These are phyloP conservation scores for Hipposideros armiger DNA, from an alignment of 2,113 vertebrate species.

Conservation along the genomic window DNA sequence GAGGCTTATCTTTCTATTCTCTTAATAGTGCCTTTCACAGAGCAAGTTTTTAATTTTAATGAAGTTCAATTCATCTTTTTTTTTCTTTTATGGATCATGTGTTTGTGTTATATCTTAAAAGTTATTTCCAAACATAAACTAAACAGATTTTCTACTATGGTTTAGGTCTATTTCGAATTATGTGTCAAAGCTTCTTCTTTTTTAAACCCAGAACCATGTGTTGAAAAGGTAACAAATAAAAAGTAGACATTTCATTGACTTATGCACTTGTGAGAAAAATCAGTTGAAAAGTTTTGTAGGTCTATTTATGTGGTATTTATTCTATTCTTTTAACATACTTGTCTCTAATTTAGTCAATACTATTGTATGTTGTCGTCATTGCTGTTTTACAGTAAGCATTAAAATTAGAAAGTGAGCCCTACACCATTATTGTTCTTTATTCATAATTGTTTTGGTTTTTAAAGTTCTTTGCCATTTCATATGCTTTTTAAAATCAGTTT, in stretches of 20 bases:
- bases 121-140: neutral
- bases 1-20: too few species aligned
- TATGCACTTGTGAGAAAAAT: neutral
- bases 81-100: neutral
- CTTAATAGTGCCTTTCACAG: too few species aligned
- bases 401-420: neutral
- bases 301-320: neutral
- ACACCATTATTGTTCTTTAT: neutral
- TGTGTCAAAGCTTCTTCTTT: neutral
- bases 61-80: neutral
- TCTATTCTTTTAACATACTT: neutral
- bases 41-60: neutral
- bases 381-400: neutral
- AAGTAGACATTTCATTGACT: neutral
- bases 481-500: neutral
- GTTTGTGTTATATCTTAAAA: neutral
- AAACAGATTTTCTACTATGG: neutral
- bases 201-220: neutral
- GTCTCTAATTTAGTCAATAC: neutral
- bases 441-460: neutral
- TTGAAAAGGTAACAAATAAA: slow-evolving; percentile 1
- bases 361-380: neutral
- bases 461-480: neutral
- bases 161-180: slow-evolving; percentile 22
- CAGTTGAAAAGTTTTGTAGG: neutral